A percentile compares a stretch with the other conserved stretches of the same genome.
Conservation (phyloP, 1,140 invertebrate genomes). For the Conopomorpha cramerella region DNA sequence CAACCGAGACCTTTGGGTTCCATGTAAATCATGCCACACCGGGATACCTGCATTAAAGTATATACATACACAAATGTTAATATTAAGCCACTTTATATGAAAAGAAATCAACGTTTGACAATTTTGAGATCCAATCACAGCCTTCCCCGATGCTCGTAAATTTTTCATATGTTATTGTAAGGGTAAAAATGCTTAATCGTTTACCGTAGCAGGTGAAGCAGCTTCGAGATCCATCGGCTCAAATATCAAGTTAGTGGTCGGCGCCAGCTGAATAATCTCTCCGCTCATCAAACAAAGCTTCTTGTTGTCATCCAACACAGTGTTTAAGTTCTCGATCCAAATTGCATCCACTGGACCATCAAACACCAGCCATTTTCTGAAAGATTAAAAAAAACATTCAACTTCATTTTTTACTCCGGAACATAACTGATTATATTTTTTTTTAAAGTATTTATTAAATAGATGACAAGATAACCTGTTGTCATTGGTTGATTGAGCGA, state of each 20-base stretch:
- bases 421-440: not conserved
- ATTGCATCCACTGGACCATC: slow-evolving; percentile 96
- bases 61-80: not conserved
- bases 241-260: slow-evolving; percentile 91
- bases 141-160: no score
- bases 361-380: slow-evolving; percentile 93
- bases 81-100: no score
- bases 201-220: slow-evolving; percentile 81
- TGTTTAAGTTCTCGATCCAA: slow-evolving; percentile 98
- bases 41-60: slow-evolving; percentile 65
- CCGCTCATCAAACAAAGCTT: slow-evolving; percentile 92
- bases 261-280: slow-evolving; percentile 91
- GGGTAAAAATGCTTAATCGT: slow-evolving; percentile 6
- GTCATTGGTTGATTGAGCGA: slow-evolving; percentile 79
- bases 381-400: slow-evolving; percentile 8
- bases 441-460: not conserved
- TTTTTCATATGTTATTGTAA: no score
- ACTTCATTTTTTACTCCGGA: no score
- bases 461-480: no score
- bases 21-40: slow-evolving; percentile 98
- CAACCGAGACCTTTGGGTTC: slow-evolving; percentile 88
- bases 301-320: slow-evolving; percentile 95
- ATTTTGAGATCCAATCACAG: no score
- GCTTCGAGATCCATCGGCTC: slow-evolving; percentile 95
- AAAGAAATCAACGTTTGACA: not conserved